phyloP scores from a whole-genome alignment of 2,888 invertebrate genomes.

The Osmoderma eremita region DNA sequence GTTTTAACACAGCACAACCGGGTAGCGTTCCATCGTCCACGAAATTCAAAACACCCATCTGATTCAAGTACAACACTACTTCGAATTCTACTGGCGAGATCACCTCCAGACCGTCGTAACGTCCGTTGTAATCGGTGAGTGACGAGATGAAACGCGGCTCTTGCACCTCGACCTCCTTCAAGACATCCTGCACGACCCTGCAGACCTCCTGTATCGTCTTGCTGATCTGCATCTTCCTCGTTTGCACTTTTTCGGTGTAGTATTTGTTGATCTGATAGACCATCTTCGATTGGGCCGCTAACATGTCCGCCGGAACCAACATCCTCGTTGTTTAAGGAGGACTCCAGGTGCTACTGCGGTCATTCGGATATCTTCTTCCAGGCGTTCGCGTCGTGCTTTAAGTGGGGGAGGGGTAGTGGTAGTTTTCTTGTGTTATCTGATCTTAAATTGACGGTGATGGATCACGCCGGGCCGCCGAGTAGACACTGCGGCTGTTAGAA shows the following conservation, averaged over 20 bases:
- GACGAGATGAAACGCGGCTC: slow-evolving; percentile 95
- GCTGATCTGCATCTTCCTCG: slow-evolving; percentile 84
- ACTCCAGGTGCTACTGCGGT: slow-evolving; percentile 51
- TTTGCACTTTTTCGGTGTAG: slow-evolving; percentile 90
- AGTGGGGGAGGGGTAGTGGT: slow-evolving; percentile 48
- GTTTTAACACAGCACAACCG: slow-evolving; percentile 93
- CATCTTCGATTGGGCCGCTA: slow-evolving; percentile 94
- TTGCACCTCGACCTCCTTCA: slow-evolving; percentile 95
- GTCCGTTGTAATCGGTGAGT: slow-evolving; percentile 86
- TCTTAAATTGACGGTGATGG: slow-evolving; percentile 54
- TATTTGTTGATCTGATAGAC: slow-evolving; percentile 95
- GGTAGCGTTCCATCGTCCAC: slow-evolving; percentile 94
- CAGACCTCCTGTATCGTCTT: slow-evolving; percentile 91
- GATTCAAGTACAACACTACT: slow-evolving; percentile 93
- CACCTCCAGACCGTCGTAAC: slow-evolving; percentile 93
- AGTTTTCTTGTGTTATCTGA: slow-evolving; percentile 48
- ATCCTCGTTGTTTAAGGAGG: slow-evolving; percentile 66
- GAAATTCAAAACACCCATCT: slow-evolving; percentile 98
- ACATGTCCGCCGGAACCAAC: slow-evolving; percentile 93
- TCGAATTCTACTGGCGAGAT: slow-evolving; percentile 94
- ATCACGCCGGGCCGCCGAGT: slow-evolving; percentile 55
- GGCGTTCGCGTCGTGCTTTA: slow-evolving; percentile 31
- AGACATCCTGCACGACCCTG: slow-evolving; percentile 91
- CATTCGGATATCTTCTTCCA: slow-evolving; percentile 53
- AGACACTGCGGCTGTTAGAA: slow-evolving; percentile 54